phyloP scores from a whole-genome alignment of 1,140 invertebrate genomes.

The Rhagoletis zephyria region DNA sequence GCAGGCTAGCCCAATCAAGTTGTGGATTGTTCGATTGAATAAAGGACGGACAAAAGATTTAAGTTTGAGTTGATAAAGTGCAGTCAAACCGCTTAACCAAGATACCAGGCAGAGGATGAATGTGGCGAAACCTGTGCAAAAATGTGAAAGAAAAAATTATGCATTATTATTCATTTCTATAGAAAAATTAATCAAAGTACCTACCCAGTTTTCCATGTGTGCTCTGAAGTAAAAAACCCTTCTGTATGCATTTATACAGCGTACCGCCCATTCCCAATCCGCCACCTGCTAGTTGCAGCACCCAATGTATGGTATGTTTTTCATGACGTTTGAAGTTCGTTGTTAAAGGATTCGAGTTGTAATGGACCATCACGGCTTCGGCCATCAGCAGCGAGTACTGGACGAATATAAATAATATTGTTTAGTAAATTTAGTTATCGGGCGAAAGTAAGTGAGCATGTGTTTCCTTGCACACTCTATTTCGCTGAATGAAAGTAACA shows the following conservation, averaged over 20 bases:
- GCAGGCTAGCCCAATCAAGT: conserved; percentile 65
- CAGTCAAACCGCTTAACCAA: conserved; percentile 65
- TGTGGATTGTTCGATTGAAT: conserved; percentile 69
- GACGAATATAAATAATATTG: neutral
- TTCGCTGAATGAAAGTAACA: too few relatives aligned
- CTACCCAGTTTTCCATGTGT: conserved; percentile 68
- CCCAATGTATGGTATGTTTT: conserved; percentile 71
- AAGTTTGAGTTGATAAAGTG: conserved; percentile 65
- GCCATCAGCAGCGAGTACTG: conserved; percentile 71
- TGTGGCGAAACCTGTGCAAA: conserved; percentile 52
- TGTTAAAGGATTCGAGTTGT: conserved; percentile 66
- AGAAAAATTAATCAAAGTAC: conserved; percentile 10
- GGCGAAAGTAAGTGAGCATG: neutral
- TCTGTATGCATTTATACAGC: conserved; percentile 68
- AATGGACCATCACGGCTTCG: conserved; percentile 69
- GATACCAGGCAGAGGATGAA: conserved; percentile 61
- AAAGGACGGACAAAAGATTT: conserved; percentile 65
- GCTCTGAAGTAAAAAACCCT: conserved; percentile 61
- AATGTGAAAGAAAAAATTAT: conserved; percentile 53
- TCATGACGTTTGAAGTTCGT: conserved; percentile 63
- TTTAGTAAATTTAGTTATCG: neutral
- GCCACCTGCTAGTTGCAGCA: conserved; percentile 66
- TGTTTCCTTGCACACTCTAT: too few relatives aligned
- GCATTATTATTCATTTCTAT: conserved; percentile 3
- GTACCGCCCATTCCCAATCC: conserved; percentile 66